phyloP scores from a whole-genome alignment of 2,888 invertebrate genomes.

The Lepidocyrtinus sp. region DNA sequence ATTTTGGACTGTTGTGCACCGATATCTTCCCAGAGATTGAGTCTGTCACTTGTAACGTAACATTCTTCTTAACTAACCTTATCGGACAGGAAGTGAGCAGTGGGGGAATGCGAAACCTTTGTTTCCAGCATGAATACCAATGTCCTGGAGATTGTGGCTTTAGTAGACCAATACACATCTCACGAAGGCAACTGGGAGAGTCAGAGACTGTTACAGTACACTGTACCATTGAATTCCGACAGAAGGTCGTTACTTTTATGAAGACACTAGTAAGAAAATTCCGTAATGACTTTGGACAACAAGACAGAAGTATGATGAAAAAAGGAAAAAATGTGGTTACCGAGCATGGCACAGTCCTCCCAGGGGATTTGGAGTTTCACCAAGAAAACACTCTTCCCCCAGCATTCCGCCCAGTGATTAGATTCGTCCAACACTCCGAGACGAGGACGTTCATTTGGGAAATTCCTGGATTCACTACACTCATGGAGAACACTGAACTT shows the following conservation, averaged over 20 bases:
- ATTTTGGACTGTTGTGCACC: conserved; percentile 50
- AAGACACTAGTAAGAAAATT: conserved; percentile 17
- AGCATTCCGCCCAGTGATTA: conserved; percentile 26
- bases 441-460: conserved; percentile 58
- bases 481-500: conserved; percentile 48
- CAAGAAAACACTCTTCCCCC: conserved; percentile 24
- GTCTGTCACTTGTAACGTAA: conserved; percentile 36
- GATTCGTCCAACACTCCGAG: conserved; percentile 45
- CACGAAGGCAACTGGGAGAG: conserved; percentile 23
- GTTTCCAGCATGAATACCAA: conserved; percentile 41
- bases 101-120: conserved; percentile 33
- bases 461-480: conserved; percentile 49
- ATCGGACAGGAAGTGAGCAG: conserved; percentile 40
- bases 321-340: conserved; percentile 33
- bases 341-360: conserved; percentile 31
- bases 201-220: conserved; percentile 40
- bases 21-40: conserved; percentile 43
- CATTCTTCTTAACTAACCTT: conserved; percentile 43
- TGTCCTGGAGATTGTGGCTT: conserved; percentile 48
- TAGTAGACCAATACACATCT: conserved; percentile 29
- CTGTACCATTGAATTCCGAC: conserved; percentile 49
- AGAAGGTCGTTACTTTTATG: conserved; percentile 18
- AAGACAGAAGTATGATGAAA: not conserved
- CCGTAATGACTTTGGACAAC: not conserved
- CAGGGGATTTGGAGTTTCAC: conserved; percentile 37